Evolutionary conservation across 1,140 invertebrate species (phyloP).

Genomic region (Zaprionus ornatus): DNA sequence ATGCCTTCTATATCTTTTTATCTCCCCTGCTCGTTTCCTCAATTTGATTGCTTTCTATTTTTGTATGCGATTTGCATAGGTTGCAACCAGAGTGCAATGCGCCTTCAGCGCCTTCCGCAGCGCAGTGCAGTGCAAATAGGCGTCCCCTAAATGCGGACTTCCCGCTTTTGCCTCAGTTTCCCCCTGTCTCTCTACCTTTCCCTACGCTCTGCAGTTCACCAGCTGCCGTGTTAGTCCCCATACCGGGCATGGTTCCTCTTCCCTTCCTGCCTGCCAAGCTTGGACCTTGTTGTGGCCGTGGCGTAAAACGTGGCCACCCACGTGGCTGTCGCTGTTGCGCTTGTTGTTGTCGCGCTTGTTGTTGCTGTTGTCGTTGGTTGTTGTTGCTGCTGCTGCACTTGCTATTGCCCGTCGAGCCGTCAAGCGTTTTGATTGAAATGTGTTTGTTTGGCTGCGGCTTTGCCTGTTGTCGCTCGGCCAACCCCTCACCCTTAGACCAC

Average conservation of each 20-base stretch:
- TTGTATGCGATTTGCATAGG: background rate
- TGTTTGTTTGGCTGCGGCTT: constrained; percentile 77
- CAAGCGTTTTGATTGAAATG: constrained; percentile 75
- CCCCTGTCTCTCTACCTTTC: background rate
- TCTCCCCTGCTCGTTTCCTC: background rate
- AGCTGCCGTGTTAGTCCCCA: constrained; percentile 11
- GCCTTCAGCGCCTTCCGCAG: constrained; percentile 27
- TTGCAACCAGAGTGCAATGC: constrained; percentile 24
- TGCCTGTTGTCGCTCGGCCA: constrained; percentile 20
- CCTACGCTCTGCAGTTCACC: background rate
- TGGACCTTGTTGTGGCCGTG: constrained; percentile 31
- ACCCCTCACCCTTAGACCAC: background rate
- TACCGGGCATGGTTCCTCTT: background rate
- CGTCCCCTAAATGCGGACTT: background rate
- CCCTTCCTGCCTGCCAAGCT: background rate
- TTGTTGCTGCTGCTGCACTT: constrained; percentile 17
- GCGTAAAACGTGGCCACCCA: constrained; percentile 59
- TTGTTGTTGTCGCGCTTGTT: constrained; percentile 4
- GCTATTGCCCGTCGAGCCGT: constrained; percentile 45
- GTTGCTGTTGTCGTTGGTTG: constrained; percentile 3
- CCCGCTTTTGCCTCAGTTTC: background rate
- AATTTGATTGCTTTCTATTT: constrained; percentile 15
- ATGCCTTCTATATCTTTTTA: background rate
- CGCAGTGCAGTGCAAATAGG: constrained; percentile 27
- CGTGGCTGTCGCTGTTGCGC: constrained; percentile 32